Evolutionary conservation across 2,888 invertebrate genomes (phyloP).

Genomic region (Amaurobius ferox): DNA sequence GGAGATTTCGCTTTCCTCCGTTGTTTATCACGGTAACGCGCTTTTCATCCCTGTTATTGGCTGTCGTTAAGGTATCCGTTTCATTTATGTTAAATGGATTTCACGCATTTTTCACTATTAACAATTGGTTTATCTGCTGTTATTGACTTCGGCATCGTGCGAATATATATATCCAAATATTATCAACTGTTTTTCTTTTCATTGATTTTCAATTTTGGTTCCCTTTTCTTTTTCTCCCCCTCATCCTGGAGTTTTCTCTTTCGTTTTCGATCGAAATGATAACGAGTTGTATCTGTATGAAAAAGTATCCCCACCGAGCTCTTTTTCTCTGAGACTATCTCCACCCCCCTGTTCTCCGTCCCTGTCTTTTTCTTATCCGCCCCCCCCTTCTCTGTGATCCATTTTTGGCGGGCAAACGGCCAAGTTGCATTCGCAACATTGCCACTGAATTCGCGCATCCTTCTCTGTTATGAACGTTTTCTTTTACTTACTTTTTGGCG

Average conservation of each 20-base stretch:
- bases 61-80: neutral
- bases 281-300: slow-evolving; percentile 54
- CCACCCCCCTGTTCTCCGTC: neutral
- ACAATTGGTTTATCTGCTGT: neutral
- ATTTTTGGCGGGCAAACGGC: slow-evolving; percentile 68
- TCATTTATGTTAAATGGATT: neutral
- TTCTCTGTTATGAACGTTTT: slow-evolving; percentile 23
- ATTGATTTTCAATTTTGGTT: slow-evolving; percentile 25
- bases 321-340: slow-evolving; percentile 24
- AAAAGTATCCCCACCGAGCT: neutral
- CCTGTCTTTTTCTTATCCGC: slow-evolving; percentile 9
- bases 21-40: neutral
- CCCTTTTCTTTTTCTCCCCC: slow-evolving; percentile 11
- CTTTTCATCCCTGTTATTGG: neutral
- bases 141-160: neutral
- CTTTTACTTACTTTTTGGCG: slow-evolving; percentile 54
- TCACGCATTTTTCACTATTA: slow-evolving; percentile 15
- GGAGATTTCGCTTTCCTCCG: neutral
- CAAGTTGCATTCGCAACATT: slow-evolving; percentile 58
- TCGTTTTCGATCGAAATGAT: slow-evolving; percentile 42
- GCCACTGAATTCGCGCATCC: slow-evolving; percentile 53
- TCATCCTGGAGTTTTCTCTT: slow-evolving; percentile 26
- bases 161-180: neutral
- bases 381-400: slow-evolving; percentile 48
- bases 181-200: neutral